Percentiles rank a stretch among this genome's conserved stretches.
These are phyloP conservation scores for Rhizomys pruinosus DNA, from an alignment of 2,113 vertebrate species.

Conservation along the genomic window DNA sequence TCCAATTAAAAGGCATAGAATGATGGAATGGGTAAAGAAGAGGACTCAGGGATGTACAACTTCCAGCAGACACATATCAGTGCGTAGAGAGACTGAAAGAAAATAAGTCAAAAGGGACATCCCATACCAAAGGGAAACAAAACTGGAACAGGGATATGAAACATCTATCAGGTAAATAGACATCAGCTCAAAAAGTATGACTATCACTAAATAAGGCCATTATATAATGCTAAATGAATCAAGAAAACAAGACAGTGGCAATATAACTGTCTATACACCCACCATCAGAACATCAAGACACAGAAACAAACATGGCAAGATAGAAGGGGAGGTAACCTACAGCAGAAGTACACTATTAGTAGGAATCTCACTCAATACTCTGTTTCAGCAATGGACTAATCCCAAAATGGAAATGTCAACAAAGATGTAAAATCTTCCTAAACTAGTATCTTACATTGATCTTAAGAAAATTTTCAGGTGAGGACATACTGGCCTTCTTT, in stretches of 20 bases:
- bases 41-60: neutral
- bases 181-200: neutral
- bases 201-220: neutral
- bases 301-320: neutral
- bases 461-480: too few species aligned
- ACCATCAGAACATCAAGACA: too few species aligned
- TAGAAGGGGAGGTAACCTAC: neutral
- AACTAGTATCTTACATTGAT: neutral
- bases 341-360: too few species aligned
- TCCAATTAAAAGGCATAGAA: neutral
- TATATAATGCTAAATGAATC: neutral
- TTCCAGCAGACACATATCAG: neutral
- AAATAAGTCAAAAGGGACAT: neutral
- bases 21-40: neutral
- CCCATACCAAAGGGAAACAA: neutral
- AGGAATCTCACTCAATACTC: neutral
- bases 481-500: too few species aligned
- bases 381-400: neutral
- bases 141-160: neutral
- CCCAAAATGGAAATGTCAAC: neutral
- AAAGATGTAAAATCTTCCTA: neutral
- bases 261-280: neutral
- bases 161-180: neutral
- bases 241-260: neutral
- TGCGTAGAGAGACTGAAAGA: neutral